Percentiles rank a stretch among this genome's conserved stretches.
phyloP scores from a whole-genome alignment of 2,797 vertebrate species.

The Sebastolobus altivelis region DNA sequence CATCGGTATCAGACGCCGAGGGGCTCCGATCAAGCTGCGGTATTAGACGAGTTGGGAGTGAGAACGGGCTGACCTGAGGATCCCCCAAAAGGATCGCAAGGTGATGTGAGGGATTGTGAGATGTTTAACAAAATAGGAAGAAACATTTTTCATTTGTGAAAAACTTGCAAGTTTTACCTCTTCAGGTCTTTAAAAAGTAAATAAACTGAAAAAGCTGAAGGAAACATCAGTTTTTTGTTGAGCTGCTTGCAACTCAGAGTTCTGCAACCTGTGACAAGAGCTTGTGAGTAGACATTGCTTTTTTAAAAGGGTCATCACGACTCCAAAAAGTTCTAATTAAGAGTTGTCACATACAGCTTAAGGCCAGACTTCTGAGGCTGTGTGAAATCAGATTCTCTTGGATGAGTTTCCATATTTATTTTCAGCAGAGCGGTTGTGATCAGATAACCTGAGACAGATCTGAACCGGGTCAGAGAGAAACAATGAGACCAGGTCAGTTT shows the following conservation, averaged over 20 bases:
- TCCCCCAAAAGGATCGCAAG: neutral
- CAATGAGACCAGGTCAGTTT: neutral
- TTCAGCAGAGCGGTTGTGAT: neutral
- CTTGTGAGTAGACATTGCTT: neutral
- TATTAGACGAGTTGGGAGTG: too few relatives aligned
- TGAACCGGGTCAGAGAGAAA: neutral
- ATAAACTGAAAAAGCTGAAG: neutral
- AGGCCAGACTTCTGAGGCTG: neutral
- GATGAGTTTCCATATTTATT: neutral
- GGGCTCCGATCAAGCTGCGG: too few relatives aligned
- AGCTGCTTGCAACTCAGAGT: neutral
- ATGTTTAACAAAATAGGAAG: neutral
- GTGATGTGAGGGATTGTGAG: rapidly evolving
- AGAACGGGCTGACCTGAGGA: rapidly evolving
- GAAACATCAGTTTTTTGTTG: neutral
- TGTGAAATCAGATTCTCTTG: neutral
- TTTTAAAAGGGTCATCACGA: neutral
- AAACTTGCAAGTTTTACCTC: neutral
- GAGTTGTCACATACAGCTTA: neutral
- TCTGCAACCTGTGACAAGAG: neutral
- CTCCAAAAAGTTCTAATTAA: neutral
- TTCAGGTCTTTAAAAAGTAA: neutral
- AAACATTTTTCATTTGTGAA: neutral
- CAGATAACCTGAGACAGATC: neutral
- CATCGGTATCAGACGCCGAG: too few relatives aligned